phyloP scores from a whole-genome alignment of 2,888 invertebrate species.

The Cheilosia vernalis region DNA sequence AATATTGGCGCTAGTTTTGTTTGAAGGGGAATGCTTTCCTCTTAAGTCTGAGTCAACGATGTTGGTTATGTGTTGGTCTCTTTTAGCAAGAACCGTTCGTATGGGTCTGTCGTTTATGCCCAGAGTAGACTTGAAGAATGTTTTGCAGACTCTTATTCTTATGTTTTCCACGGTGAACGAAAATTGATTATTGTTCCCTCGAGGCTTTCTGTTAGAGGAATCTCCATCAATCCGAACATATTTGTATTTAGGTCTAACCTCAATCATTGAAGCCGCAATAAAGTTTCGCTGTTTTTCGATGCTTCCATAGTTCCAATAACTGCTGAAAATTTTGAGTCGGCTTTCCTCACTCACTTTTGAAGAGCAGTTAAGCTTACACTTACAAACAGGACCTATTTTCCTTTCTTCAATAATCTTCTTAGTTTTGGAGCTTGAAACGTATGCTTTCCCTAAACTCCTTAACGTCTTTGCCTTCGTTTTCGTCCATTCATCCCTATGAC shows the following conservation, averaged over 20 bases:
- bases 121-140: conserved; percentile 39
- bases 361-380: conserved; percentile 36
- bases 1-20: conserved; percentile 21
- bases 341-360: conserved; percentile 21
- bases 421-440: conserved; percentile 5
- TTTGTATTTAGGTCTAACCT: conserved; percentile 31
- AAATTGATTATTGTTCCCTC: conserved; percentile 37
- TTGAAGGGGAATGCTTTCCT: conserved; percentile 29
- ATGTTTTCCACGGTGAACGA: conserved; percentile 23
- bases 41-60: conserved; percentile 16
- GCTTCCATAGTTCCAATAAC: conserved; percentile 35
- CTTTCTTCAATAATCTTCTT: conserved; percentile 24
- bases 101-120: conserved; percentile 36
- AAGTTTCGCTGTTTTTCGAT: conserved; percentile 35
- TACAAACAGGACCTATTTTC: conserved; percentile 24
- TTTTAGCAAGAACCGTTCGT: conserved; percentile 26
- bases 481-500: conserved; percentile 18
- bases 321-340: conserved; percentile 19
- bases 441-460: conserved; percentile 1
- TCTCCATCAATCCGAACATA: conserved; percentile 1
- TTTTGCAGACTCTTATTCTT: conserved; percentile 18
- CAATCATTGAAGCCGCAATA: conserved; percentile 26
- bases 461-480: conserved; percentile 19
- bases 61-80: conserved; percentile 24
- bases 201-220: conserved; percentile 10